Conservation (phyloP, 1,140 invertebrate species). For the Trichogramma pretiosum region DNA sequence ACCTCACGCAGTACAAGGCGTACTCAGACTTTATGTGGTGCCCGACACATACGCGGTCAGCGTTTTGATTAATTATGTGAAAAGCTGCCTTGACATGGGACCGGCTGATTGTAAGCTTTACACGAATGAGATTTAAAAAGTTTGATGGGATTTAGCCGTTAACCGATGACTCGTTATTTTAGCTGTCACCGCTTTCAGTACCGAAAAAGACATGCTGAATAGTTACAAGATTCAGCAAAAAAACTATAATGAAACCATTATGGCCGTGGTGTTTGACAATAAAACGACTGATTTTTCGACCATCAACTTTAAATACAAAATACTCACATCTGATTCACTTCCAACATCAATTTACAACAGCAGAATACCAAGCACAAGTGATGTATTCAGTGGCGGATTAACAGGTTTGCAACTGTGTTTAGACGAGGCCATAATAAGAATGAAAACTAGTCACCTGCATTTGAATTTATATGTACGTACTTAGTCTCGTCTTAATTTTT, state of each 20-base stretch:
- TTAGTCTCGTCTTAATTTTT: too few species aligned
- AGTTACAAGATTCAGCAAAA: conserved; percentile 22
- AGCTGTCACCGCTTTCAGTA: too few species aligned
- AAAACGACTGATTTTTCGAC: conserved; percentile 13
- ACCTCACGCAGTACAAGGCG: too few species aligned
- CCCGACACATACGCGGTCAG: too few species aligned
- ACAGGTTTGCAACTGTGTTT: conserved; percentile 34
- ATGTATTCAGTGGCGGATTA: conserved; percentile 18
- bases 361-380: not conserved
- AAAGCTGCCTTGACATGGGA: too few species aligned
- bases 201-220: conserved; percentile 29
- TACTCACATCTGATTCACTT: conserved; percentile 26
- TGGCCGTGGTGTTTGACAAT: conserved; percentile 31
- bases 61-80: too few species aligned
- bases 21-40: too few species aligned
- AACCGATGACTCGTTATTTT: too few species aligned
- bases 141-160: too few species aligned
- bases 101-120: too few species aligned
- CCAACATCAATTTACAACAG: conserved; percentile 22
- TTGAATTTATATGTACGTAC: conserved; percentile 20
- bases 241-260: not conserved
- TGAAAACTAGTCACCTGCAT: conserved; percentile 5
- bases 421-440: conserved; percentile 28
- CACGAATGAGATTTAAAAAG: too few species aligned
- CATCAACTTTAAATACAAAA: conserved; percentile 31